Evolutionary conservation across 2,888 invertebrate species (phyloP).

Genomic region (Agonopterix subpropinquella): DNA sequence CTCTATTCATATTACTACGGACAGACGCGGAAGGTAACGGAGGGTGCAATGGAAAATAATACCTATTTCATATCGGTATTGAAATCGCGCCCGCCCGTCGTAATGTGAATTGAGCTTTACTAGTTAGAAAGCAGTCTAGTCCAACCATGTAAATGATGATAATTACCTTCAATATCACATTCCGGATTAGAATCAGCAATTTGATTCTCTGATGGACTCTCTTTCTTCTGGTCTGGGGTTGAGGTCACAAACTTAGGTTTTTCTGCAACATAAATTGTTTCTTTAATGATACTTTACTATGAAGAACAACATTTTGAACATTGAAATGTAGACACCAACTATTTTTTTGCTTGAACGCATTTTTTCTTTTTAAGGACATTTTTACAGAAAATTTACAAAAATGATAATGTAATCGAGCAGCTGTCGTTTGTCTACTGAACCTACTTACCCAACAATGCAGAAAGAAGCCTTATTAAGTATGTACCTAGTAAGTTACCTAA

Average conservation of each 20-base stretch:
- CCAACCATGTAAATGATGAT: too few relatives aligned
- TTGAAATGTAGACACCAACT: background rate
- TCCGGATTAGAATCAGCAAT: conserved; percentile 48
- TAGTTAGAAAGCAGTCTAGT: too few relatives aligned
- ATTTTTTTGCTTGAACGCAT: conserved; percentile 10
- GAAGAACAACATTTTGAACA: background rate
- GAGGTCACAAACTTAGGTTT: conserved; percentile 44
- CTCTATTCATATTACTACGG: too few relatives aligned
- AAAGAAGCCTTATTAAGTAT: conserved; percentile 20
- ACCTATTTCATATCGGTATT: too few relatives aligned
- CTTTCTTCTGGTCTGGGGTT: conserved; percentile 44
- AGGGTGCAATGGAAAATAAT: too few relatives aligned
- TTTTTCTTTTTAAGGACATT: conserved; percentile 21
- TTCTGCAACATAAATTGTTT: conserved; percentile 32
- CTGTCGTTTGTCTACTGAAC: background rate
- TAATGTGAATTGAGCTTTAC: too few relatives aligned
- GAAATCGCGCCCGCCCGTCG: too few relatives aligned
- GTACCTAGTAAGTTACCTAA: conserved; percentile 6
- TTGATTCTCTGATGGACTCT: conserved; percentile 39
- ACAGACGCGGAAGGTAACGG: too few relatives aligned
- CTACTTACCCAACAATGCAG: conserved; percentile 13
- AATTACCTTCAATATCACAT: conserved; percentile 53
- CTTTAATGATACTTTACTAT: background rate
- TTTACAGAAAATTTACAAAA: background rate
- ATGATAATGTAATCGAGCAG: background rate